phyloP scores from a whole-genome alignment of 1,140 invertebrate species.

The Acromyrmex charruanus region DNA sequence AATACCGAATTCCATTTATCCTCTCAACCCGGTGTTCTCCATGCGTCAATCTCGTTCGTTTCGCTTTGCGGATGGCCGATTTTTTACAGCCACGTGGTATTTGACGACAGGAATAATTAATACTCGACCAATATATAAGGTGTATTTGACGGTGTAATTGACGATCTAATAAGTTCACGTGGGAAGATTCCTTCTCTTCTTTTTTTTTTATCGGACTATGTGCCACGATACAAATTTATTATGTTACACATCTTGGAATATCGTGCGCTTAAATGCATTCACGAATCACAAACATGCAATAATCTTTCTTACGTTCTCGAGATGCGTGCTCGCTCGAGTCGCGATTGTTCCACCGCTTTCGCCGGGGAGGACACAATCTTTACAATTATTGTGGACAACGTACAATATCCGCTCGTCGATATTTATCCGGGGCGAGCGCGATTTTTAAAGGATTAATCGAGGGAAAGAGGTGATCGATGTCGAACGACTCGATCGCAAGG shows the following conservation, averaged over 20 bases:
- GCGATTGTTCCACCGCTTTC: conserved; percentile 40
- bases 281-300: conserved; percentile 62
- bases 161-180: conserved; percentile 57
- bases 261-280: conserved; percentile 49
- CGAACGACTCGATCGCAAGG: conserved; percentile 22
- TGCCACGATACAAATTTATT: conserved; percentile 62
- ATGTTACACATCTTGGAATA: conserved; percentile 63
- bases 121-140: conserved; percentile 37
- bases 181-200: conserved; percentile 9
- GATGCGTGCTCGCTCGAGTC: conserved; percentile 42
- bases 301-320: conserved; percentile 50
- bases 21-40: conserved; percentile 18
- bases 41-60: conserved; percentile 19
- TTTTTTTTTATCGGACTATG: conserved; percentile 46
- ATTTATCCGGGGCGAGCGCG: conserved; percentile 45
- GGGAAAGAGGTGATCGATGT: conserved; percentile 1
- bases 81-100: not conserved
- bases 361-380: conserved; percentile 50
- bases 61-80: conserved; percentile 3
- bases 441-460: conserved; percentile 43
- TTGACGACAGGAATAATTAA: conserved; percentile 35
- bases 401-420: conserved; percentile 53
- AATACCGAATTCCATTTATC: conserved; percentile 53
- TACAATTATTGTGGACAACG: conserved; percentile 53
- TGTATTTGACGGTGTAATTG: conserved; percentile 34